Evolutionary conservation across 2,888 invertebrate genomes (phyloP).

Genomic region (Villa cingulata): DNA sequence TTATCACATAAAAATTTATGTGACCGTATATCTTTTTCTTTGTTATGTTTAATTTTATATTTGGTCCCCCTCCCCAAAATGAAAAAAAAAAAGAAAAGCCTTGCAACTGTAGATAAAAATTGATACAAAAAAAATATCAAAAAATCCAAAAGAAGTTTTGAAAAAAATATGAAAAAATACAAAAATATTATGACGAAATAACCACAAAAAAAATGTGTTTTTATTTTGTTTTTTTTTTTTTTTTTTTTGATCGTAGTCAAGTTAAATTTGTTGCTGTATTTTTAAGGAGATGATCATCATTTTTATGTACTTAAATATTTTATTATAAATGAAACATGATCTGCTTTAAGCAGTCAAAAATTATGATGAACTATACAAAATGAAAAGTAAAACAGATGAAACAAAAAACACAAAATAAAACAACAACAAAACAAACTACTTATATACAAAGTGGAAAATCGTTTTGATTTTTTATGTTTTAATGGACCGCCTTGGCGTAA

Average conservation of each 20-base stretch:
- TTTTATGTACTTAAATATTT: neutral
- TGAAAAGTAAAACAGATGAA: no score
- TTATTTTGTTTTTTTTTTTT: neutral
- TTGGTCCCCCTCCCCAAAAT: no score
- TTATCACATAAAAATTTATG: slow-evolving; percentile 8
- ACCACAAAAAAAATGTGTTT: neutral
- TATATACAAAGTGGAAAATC: no score
- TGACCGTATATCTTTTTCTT: neutral
- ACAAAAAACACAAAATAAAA: neutral
- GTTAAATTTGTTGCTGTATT: no score
- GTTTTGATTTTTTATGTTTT: no score
- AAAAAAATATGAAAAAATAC: no score
- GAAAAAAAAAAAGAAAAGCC: neutral
- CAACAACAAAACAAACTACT: no score
- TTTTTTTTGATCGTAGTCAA: no score
- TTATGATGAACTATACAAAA: neutral
- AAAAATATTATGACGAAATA: no score
- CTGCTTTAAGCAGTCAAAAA: neutral
- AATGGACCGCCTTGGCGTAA: slow-evolving; percentile 5
- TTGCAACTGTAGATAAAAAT: no score
- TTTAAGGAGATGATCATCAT: neutral
- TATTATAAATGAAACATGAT: neutral
- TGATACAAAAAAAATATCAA: no score
- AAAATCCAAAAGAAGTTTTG: neutral
- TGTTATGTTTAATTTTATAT: no score